These are phyloP conservation scores for Columba livia DNA, from an alignment of 2,113 vertebrate species.

Conservation along the genomic window DNA sequence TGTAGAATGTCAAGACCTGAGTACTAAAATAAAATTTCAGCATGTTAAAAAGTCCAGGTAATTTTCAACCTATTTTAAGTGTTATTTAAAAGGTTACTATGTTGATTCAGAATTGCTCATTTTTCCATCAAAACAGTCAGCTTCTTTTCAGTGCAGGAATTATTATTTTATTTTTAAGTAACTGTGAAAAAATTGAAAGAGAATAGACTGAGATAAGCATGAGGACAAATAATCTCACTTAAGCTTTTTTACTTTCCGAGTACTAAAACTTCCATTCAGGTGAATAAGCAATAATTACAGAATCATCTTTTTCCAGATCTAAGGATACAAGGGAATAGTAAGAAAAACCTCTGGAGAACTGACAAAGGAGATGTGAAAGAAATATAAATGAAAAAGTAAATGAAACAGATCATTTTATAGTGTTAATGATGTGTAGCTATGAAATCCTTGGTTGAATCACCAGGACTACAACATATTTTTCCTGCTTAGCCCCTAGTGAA, in stretches of 20 bases:
- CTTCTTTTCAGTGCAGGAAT: background rate
- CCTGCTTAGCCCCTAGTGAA: constrained; percentile 20
- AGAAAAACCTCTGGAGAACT: constrained; percentile 3
- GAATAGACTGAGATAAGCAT: background rate
- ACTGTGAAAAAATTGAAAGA: background rate
- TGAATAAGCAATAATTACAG: background rate
- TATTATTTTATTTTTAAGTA: background rate
- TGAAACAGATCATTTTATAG: constrained; percentile 47
- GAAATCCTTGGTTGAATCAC: constrained; percentile 30
- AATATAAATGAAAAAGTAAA: constrained; percentile 31
- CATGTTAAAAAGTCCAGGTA: background rate
- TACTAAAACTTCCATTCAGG: background rate
- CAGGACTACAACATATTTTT: constrained; percentile 33
- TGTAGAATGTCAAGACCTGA: background rate
- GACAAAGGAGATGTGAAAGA: background rate
- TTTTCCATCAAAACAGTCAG: background rate
- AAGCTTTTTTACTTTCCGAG: background rate
- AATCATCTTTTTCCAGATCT: background rate
- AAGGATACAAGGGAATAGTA: background rate
- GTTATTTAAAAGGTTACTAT: background rate
- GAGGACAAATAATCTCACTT: background rate
- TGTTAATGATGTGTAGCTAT: constrained; percentile 46
- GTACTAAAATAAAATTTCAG: background rate
- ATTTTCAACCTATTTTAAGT: background rate
- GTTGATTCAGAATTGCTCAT: background rate